Base-by-base conservation (phyloP, 2,797 vertebrate species). In the Xyrichtys novacula region DNA sequence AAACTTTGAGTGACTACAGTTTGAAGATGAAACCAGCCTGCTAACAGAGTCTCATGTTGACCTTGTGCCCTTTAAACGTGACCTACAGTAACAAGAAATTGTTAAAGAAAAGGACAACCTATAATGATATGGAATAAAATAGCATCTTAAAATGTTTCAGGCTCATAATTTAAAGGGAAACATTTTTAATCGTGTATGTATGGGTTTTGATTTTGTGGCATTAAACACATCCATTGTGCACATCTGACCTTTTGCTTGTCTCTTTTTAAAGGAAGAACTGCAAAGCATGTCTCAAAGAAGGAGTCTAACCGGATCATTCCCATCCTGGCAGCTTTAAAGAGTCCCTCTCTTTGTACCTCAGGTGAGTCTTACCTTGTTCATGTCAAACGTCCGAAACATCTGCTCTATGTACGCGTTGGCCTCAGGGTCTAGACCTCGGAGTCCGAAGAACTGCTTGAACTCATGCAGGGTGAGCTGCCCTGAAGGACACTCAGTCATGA, bases 361-460 rank as follows among this genome's bases (percentile, higher is more conserved):
- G 6, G 7, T 46, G 4, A 6, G 0, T 66, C 71, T 81, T 58
- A 97, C 96, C 96, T 97, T 97, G 89, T 98, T 98, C 96, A 98
- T 97, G 80, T 97, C 96, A 17, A 98, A 97, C 0, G 96, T 97
- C 56, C 95, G 94, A 78, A 97, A 98, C 96, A 98, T 98, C 92
- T 97, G 96, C 85, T 97, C 95, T 4, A 97, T 96, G 89, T 98
- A 97, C 46, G 93, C 93, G n/a, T 91, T 96, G 76, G 96, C 96
- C 61, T 96, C 95, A 0, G 89, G 74, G 76, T 96, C 96, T 82
- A 98, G 73, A 16, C 96, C 95, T 25, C 92, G 87, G 58, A 98
- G 91, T 26, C 96, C 96, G 29, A 98, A 97, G 87, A 98, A 97
- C 87, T 96, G 96, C 85, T 98, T 98, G 85, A 97, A 98, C 88